Conservation (phyloP, 2,888 invertebrate species). For the Dasypogon diadema region DNA sequence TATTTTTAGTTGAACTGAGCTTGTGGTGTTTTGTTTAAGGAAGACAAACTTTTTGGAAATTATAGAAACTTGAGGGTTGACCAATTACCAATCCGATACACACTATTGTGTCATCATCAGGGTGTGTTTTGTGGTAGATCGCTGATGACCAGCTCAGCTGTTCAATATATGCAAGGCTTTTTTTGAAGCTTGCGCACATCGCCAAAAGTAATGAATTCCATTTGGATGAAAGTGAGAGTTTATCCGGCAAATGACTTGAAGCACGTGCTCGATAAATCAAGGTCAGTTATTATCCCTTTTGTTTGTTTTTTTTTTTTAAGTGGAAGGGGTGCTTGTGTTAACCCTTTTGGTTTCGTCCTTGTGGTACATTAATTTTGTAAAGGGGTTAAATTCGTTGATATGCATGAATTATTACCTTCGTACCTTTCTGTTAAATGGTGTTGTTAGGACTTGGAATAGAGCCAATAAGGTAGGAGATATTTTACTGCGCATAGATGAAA, state of each 20-base stretch:
- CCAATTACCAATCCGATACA: neutral
- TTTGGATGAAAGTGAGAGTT: neutral
- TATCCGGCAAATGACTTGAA: neutral
- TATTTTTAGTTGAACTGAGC: slow-evolving; percentile 26
- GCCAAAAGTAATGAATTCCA: neutral
- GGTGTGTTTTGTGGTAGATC: slow-evolving; percentile 9
- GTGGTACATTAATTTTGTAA: too few relatives aligned
- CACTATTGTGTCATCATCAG: neutral
- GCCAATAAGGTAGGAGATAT: too few relatives aligned
- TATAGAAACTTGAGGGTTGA: neutral
- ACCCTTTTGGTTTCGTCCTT: too few relatives aligned
- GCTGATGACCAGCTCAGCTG: too few relatives aligned
- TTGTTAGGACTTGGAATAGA: too few relatives aligned
- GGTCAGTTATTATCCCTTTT: neutral
- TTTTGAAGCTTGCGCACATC: neutral
- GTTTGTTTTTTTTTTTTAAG: too few relatives aligned
- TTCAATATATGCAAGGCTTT: neutral
- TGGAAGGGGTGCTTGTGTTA: too few relatives aligned
- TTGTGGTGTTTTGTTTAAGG: neutral
- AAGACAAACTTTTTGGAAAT: neutral
- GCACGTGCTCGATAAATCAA: neutral
- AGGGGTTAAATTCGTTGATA: too few relatives aligned
- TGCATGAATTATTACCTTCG: too few relatives aligned
- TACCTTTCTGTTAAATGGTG: too few relatives aligned
- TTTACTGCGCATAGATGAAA: too few relatives aligned